phyloP scores from a whole-genome alignment of 2,113 vertebrate genomes.

The Grallaria varia region DNA sequence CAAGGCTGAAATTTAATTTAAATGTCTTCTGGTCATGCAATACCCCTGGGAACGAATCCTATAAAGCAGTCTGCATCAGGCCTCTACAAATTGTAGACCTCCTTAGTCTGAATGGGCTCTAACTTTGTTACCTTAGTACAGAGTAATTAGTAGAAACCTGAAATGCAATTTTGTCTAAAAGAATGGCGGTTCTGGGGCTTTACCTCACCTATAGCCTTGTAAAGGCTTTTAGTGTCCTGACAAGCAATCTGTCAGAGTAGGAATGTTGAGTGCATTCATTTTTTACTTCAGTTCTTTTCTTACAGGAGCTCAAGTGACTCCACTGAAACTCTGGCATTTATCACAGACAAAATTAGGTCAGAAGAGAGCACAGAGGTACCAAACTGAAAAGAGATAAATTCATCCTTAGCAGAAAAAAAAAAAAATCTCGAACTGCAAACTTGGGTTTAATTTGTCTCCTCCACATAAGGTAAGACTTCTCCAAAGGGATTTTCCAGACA shows the following conservation, averaged over 20 bases:
- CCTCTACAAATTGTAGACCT: not conserved
- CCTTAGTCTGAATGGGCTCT: conserved; percentile 32
- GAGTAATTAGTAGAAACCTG: conserved; percentile 46
- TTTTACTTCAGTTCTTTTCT: conserved; percentile 60
- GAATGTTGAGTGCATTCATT: conserved; percentile 64
- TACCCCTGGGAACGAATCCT: not conserved
- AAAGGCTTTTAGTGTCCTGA: conserved; percentile 60
- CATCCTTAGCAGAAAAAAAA: conserved; percentile 18
- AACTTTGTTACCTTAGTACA: conserved; percentile 22
- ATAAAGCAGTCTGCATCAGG: not conserved
- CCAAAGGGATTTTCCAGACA: not conserved
- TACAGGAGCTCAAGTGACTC: conserved; percentile 61
- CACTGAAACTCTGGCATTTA: conserved; percentile 60
- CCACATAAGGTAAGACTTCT: conserved; percentile 38
- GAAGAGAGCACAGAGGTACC: conserved; percentile 45
- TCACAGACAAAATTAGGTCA: conserved; percentile 63
- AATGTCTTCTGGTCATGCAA: not conserved
- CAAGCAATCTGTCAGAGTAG: conserved; percentile 53
- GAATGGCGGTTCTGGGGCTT: conserved; percentile 41
- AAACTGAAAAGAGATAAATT: conserved; percentile 50
- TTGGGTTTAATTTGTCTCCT: conserved; percentile 25
- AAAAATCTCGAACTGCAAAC: not conserved
- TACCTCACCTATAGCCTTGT: conserved; percentile 43
- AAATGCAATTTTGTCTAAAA: conserved; percentile 49
- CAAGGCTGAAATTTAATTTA: not conserved